These are phyloP conservation scores for Taenaris catops DNA, from an alignment of 2,888 invertebrate species.

Conservation along the genomic window DNA sequence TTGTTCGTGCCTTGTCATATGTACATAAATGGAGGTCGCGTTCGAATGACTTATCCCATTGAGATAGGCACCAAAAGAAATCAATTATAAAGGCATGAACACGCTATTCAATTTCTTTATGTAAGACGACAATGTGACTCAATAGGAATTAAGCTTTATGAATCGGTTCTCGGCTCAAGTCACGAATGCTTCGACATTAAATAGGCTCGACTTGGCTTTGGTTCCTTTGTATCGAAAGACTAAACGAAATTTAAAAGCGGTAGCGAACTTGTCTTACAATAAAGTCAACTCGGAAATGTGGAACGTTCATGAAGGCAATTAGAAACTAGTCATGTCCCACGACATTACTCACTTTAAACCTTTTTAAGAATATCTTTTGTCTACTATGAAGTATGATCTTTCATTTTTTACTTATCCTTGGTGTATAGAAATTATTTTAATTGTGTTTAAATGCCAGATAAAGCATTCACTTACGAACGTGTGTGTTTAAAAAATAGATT, in stretches of 20 bases:
- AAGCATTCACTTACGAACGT: too few relatives aligned
- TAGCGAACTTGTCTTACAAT: too few relatives aligned
- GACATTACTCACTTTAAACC: too few relatives aligned
- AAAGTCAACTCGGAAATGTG: too few relatives aligned
- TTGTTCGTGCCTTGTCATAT: background rate
- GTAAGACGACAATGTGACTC: constrained; percentile 32
- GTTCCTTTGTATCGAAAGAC: constrained; percentile 16
- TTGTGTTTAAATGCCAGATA: too few relatives aligned
- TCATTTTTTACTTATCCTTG: too few relatives aligned
- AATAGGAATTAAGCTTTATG: constrained; percentile 29
- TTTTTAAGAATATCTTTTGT: too few relatives aligned
- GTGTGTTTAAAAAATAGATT: too few relatives aligned
- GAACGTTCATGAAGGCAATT: too few relatives aligned
- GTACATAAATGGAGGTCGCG: constrained; percentile 32
- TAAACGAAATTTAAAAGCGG: constrained; percentile 20
- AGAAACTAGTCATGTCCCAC: too few relatives aligned
- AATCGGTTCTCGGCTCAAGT: constrained; percentile 25
- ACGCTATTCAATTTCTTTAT: constrained; percentile 40
- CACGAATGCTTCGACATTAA: constrained; percentile 27
- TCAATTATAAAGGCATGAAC: constrained; percentile 50
- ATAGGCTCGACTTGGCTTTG: constrained; percentile 17
- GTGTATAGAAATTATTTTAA: too few relatives aligned
- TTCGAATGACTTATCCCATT: constrained; percentile 40
- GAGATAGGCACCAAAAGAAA: constrained; percentile 42
- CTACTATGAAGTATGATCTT: too few relatives aligned